These are phyloP conservation scores for Thera obeliscata DNA, from an alignment of 2,888 invertebrate species.

Conservation along the genomic window DNA sequence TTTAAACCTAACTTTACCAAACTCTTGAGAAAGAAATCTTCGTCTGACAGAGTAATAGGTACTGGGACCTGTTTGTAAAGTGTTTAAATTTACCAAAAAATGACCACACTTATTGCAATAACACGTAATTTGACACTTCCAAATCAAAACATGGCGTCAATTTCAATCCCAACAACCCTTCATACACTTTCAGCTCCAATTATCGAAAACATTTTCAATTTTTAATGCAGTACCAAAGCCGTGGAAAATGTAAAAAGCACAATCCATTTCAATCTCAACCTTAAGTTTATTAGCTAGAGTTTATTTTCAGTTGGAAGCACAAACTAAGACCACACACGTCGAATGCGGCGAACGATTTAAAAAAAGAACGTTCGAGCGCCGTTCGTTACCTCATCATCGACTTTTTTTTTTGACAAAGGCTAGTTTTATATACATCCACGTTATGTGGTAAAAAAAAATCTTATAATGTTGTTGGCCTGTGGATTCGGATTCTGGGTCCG, in stretches of 20 bases:
- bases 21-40: too few species aligned
- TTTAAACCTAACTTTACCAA: too few species aligned
- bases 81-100: too few species aligned
- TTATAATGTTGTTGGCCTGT: conserved; percentile 73
- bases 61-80: too few species aligned
- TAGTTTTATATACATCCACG: conserved; percentile 75
- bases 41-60: too few species aligned
- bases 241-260: conserved; percentile 39
- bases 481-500: conserved; percentile 50
- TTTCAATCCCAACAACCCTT: conserved; percentile 19
- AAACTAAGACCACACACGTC: conserved; percentile 77
- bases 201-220: conserved; percentile 56
- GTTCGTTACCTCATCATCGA: conserved; percentile 83
- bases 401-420: conserved; percentile 68
- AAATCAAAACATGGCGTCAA: conserved; percentile 17
- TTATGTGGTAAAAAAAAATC: conserved; percentile 43
- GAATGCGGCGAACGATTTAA: conserved; percentile 71
- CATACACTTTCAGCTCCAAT: conserved; percentile 29
- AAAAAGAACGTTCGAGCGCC: conserved; percentile 83
- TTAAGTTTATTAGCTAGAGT: conserved; percentile 30
- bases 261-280: conserved; percentile 41
- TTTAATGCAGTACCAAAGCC: conserved; percentile 53
- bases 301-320: conserved; percentile 10
- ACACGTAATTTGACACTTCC: conserved; percentile 11
- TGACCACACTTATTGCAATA: neutral